Evolutionary conservation across 2,113 vertebrate genomes (phyloP), one percentile per base, ranked within the genome.

Genomic region (Caranx ignobilis): DNA sequence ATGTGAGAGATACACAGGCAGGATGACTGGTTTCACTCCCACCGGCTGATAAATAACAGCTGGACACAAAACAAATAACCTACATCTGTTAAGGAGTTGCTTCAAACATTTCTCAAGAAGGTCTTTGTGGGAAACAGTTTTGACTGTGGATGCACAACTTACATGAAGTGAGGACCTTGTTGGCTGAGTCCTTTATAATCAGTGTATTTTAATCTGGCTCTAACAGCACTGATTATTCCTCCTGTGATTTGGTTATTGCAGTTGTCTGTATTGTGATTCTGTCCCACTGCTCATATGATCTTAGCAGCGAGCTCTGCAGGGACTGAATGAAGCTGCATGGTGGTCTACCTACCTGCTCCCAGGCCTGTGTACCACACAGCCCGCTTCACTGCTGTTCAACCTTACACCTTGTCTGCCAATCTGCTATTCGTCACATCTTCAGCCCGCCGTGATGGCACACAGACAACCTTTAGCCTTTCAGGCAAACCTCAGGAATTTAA

Each of bases 401-500:
- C 50, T 12, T 15, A 50, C 68, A 77, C 35, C 71, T 63, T 21
- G 0, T 19, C 43, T 11, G 6, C 66, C 41, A 11, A 41, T 37
- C 65, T 54, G 34, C 64, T 73, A 62, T 81, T 65, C 61, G 67
- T 68, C 76, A 73, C 67, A 9, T 68, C 75, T 41, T 61, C 69
- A 50, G 78, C 60, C 66, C 57, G 64, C 84, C 84, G 80, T 86
- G 82, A 82, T 54, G 78, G 71, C 80, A 83, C 81, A 84, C 77
- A 67, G 71, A 54, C 62, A 39, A 59, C 66, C 52, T 65, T 62
- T 48, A 75, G 37, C 50, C 64, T 77, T 70, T 11, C 59, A 80
- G 76, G 56, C 77, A 72, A 83, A 89, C 85, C 80, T 84, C 85
- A 84, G 84, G 71, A 91, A 88, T 88, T 81, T 68, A 71, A 84